Percentiles rank a stretch among this genome's conserved stretches.
Evolutionary conservation across 2,113 vertebrate genomes (phyloP).

Genomic region (Anser cygnoides): DNA sequence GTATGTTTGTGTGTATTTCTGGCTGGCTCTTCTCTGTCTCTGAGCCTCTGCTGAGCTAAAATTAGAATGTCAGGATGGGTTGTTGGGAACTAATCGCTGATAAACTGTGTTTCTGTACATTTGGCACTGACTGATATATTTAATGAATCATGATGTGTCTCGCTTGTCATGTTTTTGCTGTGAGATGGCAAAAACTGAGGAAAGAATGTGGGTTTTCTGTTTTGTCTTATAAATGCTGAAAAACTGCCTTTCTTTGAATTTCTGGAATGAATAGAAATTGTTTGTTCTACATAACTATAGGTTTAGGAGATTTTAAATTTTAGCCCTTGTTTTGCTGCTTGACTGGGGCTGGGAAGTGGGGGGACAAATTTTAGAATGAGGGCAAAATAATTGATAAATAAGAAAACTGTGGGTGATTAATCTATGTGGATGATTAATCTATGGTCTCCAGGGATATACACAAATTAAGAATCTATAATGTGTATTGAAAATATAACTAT

Average conservation of each 20-base stretch:
- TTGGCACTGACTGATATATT: neutral
- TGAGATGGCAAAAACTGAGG: neutral
- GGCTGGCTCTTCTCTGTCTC: neutral
- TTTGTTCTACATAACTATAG: neutral
- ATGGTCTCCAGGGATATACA: neutral
- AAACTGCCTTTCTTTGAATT: neutral
- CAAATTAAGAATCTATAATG: neutral
- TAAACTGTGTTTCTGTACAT: neutral
- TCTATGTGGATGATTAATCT: too few species aligned
- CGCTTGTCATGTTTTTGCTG: neutral
- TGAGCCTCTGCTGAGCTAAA: neutral
- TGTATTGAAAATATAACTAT: neutral
- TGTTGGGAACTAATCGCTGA: neutral
- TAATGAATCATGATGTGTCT: neutral
- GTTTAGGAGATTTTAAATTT: neutral
- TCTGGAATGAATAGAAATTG: neutral
- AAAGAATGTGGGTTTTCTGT: neutral
- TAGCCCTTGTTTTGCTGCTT: neutral
- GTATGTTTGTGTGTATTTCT: neutral
- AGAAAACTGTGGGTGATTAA: neutral
- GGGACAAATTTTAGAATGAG: neutral
- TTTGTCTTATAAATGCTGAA: neutral
- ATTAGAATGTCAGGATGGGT: neutral
- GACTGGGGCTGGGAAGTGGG: rapidly evolving
- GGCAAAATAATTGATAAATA: neutral